Evolutionary conservation across 2,113 vertebrate genomes (phyloP), one percentile per base, ranked within the genome.

Genomic region (Halcyon senegalensis): DNA sequence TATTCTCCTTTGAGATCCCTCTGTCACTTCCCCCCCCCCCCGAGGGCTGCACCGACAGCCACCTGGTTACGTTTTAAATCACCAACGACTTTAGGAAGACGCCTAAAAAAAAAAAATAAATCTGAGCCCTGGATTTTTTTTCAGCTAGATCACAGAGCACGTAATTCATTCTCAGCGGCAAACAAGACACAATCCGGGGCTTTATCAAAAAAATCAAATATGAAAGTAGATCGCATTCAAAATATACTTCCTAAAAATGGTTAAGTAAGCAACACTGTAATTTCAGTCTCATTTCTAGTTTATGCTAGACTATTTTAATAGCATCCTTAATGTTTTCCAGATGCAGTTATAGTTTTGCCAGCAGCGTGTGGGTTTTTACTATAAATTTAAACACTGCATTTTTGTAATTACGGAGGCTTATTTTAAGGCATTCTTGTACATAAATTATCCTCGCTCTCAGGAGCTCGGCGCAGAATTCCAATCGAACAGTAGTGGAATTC

Each of bases 351-450:
- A 87, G 97, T 96, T 95, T 98, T 98, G 98, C 98, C 99, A 98
- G 98, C 96, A 98, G 96, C 95, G 97, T 99, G 98, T 97, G 98
- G 99, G 98, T 98, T 99, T 98, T 97, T 97, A 98, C 98, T 99
- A 99, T 99, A 99, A 99, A 99, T 99, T 99, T 98, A 99, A 99
- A 99, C 99, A 98, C 98, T 97, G 98, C 97, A 98, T 98, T 98
- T 99, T 97, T 98, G 98, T 98, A 98, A 98, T 98, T 98, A 98
- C 96, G 97, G 98, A 98, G 97, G 98, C 98, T 97, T 94, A 98
- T 98, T 98, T 98, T 98, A 98, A 98, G 98, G 89, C 92, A 95
- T 95, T 93, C 93, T 97, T 89, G 92, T 89, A 97, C 95, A 96
- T 97, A 97, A 98, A 97, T 98, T 98, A 93, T 68, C 83, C 93